Conservation (phyloP, 2,797 vertebrate species). For the Dipus sagitta region DNA sequence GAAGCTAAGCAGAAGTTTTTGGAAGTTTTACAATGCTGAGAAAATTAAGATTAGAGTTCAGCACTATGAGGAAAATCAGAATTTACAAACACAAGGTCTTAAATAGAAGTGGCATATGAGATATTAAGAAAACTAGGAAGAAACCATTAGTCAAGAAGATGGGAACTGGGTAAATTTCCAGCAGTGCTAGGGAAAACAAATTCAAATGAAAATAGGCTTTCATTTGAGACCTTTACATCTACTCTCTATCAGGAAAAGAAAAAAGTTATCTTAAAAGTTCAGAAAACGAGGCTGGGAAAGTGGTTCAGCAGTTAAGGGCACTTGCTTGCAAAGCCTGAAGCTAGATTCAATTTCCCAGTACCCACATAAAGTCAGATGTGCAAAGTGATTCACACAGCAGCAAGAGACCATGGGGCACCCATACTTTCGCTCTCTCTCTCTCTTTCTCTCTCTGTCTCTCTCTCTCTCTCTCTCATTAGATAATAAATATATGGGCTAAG, state of each 20-base stretch:
- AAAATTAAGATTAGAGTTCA: conserved; percentile 31
- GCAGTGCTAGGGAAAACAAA: neutral
- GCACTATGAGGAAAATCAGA: neutral
- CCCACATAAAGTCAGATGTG: too few species aligned
- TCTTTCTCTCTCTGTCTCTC: too few species aligned
- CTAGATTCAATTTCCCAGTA: too few species aligned
- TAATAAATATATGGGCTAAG: too few species aligned
- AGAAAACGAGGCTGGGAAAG: neutral
- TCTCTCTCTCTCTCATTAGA: too few species aligned
- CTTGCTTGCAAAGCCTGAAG: too few species aligned
- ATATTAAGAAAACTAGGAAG: neutral
- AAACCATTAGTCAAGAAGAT: neutral
- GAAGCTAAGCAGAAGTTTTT: neutral
- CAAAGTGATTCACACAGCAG: too few species aligned
- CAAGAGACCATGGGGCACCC: too few species aligned
- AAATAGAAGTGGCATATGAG: neutral
- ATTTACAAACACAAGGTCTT: neutral
- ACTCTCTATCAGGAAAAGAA: neutral
- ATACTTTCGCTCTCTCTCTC: too few species aligned
- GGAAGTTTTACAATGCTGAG: neutral
- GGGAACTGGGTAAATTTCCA: neutral
- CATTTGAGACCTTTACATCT: neutral
- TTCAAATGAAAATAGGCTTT: conserved; percentile 4
- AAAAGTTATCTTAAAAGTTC: neutral
- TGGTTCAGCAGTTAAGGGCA: too few species aligned